Base-by-base conservation (phyloP, 2,888 invertebrate species). In the Seira sanloemensis region DNA sequence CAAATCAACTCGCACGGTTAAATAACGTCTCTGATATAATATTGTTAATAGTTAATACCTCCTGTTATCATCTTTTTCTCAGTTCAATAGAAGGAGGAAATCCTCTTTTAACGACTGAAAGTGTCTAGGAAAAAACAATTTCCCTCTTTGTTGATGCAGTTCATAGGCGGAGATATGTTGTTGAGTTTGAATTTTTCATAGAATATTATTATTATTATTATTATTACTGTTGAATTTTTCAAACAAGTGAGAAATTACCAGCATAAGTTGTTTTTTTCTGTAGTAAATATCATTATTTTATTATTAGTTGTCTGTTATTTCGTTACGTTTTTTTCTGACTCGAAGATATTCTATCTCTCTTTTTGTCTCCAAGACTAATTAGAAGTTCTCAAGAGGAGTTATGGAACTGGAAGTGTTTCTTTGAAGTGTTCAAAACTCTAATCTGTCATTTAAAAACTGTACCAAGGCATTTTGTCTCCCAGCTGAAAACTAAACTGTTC, bases 21-120 rank as follows among this genome's bases (percentile, higher is more conserved):
- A 2, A 16, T 12, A 12, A 69, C 69, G 9, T 69, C 19, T n/a
- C 37, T n/a, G 37, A 23, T 67, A 67, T 24, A 24, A 62, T 62
- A 62, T 62, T 62, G 19, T 62, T 62, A 62, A 62, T 37, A 37
- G 12, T n/a, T 37, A 37, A 37, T 62, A 21, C 21, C 23, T 23
- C 23, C 62, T 62, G 62, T 62, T 62, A 62, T 62, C 62, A 37
- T 37, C 37, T 37, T 37, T 12, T 37, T 37, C 50, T 50, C 50
- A 50, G 2, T 62, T 18, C 16, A 62, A 21, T 62, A 50, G 21
- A 62, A 19, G 19, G 62, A 19, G 62, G 62, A 62, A 62, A 62
- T 62, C 62, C 62, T 62, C 21, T 21, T 19, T 62, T 62, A 62
- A 62, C n/a, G 62, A 62, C 21, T 62, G 21, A 62, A 62, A 62